phyloP scores from a whole-genome alignment of 23 tunicate species.

The Oikopleura dioica region DNA sequence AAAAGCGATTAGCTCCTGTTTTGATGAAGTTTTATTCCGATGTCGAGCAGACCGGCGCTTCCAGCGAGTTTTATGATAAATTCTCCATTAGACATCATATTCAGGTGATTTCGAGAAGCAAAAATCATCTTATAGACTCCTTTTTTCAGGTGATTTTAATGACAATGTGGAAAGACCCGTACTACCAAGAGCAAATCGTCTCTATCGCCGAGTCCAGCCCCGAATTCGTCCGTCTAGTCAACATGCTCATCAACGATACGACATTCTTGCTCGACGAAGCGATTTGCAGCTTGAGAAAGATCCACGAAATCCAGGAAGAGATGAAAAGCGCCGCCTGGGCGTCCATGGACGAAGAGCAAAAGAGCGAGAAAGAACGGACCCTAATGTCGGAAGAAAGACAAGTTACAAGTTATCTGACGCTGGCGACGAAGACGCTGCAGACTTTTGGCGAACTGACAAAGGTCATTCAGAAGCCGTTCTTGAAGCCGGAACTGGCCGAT shows the following conservation, averaged over 20 bases:
- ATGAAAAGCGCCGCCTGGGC: slow-evolving; percentile 35
- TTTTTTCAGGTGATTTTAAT: no score
- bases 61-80: slow-evolving; percentile 83
- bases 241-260: slow-evolving; percentile 86
- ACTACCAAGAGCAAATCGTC: not conserved
- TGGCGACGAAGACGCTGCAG: slow-evolving; percentile 48
- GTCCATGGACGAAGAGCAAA: not conserved
- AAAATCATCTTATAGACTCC: no score
- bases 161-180: not conserved
- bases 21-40: slow-evolving; percentile 87
- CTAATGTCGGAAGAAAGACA: slow-evolving; percentile 71
- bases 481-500: slow-evolving; percentile 76
- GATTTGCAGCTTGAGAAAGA: slow-evolving; percentile 38
- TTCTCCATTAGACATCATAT: slow-evolving; percentile 77
- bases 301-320: slow-evolving; percentile 65
- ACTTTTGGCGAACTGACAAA: slow-evolving; percentile 55
- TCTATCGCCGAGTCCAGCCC: slow-evolving; percentile 16
- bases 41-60: slow-evolving; percentile 59
- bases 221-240: slow-evolving; percentile 65
- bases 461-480: slow-evolving; percentile 50
- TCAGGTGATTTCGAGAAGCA: slow-evolving; percentile 43
- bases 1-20: slow-evolving; percentile 28
- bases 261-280: slow-evolving; percentile 74
- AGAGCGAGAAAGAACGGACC: not conserved
- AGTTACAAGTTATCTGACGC: slow-evolving; percentile 60